Evolutionary conservation across 2,113 vertebrate genomes (phyloP).

Genomic region (Seriola rivoliana): DNA sequence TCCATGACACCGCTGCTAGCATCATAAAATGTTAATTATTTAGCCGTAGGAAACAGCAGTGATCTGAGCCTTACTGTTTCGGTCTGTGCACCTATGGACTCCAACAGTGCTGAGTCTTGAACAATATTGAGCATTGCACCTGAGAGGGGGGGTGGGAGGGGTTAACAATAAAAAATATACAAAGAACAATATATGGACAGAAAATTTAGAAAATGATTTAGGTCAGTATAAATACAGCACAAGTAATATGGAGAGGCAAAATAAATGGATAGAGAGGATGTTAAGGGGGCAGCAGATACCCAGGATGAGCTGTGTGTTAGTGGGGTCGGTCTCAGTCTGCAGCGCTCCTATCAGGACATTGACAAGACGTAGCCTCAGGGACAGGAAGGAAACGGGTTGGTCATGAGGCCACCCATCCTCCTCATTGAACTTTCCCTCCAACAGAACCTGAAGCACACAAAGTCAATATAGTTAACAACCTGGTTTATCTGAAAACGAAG

Average conservation of each 20-base stretch:
- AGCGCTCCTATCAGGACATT: constrained; percentile 96
- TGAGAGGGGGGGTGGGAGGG: constrained; percentile 60
- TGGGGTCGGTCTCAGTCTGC: constrained; percentile 95
- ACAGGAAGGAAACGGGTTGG: constrained; percentile 94
- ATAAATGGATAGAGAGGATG: not conserved
- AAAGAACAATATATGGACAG: not conserved
- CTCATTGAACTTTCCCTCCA: constrained; percentile 97
- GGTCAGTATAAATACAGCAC: not conserved
- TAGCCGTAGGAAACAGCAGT: not conserved
- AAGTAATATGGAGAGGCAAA: not conserved
- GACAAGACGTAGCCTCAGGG: constrained; percentile 94
- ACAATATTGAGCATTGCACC: constrained; percentile 98
- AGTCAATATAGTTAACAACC: constrained; percentile 1
- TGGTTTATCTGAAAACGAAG: not conserved
- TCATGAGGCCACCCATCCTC: constrained; percentile 91
- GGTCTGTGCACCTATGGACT: constrained; percentile 94
- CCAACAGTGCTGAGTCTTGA: constrained; percentile 95
- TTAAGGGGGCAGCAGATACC: constrained; percentile 79
- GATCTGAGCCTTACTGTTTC: constrained; percentile 87
- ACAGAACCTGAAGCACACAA: constrained; percentile 86
- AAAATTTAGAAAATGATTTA: not conserved
- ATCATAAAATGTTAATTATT: not conserved
- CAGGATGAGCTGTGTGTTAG: constrained; percentile 97
- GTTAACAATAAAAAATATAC: not conserved
- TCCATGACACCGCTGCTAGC: not conserved